Evolutionary conservation across 1,140 invertebrate genomes (phyloP).

Genomic region (Pseudobourletiella spinata): DNA sequence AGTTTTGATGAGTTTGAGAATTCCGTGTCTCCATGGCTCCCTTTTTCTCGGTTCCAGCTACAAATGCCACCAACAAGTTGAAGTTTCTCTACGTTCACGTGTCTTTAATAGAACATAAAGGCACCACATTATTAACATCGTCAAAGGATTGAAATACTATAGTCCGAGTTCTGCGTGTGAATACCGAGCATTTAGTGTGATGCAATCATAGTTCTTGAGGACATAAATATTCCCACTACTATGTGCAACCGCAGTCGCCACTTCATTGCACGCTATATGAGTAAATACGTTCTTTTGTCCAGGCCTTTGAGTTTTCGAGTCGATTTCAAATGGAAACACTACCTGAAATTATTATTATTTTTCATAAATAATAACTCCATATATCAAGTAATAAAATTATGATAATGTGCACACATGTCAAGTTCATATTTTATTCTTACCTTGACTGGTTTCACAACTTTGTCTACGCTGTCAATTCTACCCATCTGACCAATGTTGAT

Average conservation of each 20-base stretch:
- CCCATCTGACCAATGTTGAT: conserved; percentile 65
- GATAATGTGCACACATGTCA: no score
- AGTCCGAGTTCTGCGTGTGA: background rate
- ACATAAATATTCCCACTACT: conserved; percentile 58
- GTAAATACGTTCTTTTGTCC: conserved; percentile 40
- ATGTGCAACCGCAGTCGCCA: conserved; percentile 56
- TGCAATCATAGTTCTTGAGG: conserved; percentile 58
- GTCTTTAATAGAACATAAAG: background rate
- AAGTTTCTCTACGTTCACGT: background rate
- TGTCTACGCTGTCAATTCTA: conserved; percentile 38
- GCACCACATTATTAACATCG: no score
- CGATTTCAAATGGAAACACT: conserved; percentile 34
- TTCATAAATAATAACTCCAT: conserved; percentile 3
- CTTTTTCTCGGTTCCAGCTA: background rate
- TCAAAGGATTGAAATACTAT: no score
- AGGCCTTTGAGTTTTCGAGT: conserved; percentile 40
- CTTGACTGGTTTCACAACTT: conserved; percentile 43
- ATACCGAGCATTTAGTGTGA: conserved; percentile 51
- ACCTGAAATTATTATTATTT: no score
- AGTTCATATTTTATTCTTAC: no score
- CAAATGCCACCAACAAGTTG: background rate
- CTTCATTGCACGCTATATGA: conserved; percentile 53
- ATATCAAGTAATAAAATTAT: background rate
- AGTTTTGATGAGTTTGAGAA: background rate
- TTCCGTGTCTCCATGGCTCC: background rate